These are phyloP conservation scores for Cochlearius cochlearius DNA, from an alignment of 2,113 vertebrate species.

Conservation along the genomic window DNA sequence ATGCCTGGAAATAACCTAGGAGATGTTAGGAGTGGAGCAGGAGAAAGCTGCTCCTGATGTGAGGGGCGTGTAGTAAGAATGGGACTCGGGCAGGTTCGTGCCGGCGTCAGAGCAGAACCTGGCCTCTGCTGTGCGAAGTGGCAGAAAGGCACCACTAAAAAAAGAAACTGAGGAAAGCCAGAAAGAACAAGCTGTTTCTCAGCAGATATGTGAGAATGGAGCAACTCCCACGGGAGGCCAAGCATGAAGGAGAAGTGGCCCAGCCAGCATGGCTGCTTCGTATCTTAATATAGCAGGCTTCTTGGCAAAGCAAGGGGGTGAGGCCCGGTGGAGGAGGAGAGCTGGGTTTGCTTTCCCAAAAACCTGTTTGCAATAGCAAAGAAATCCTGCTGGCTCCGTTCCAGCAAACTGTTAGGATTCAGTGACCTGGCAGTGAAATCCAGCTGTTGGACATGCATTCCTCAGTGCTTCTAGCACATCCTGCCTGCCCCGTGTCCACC, in stretches of 20 bases:
- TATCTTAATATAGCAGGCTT: slow-evolving; percentile 33
- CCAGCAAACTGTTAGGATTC: not conserved
- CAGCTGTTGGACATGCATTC: not conserved
- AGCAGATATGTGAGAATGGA: slow-evolving; percentile 17
- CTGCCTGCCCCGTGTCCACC: not conserved
- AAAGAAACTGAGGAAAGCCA: slow-evolving; percentile 41
- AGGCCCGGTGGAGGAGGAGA: not conserved
- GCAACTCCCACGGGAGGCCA: slow-evolving; percentile 37
- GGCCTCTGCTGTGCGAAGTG: not conserved
- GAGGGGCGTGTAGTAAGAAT: not conserved
- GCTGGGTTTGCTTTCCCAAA: not conserved
- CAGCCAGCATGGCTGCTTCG: not conserved
- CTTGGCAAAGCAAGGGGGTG: not conserved
- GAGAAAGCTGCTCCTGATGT: not conserved
- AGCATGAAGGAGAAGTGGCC: not conserved
- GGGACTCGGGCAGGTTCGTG: not conserved
- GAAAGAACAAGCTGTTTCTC: slow-evolving; percentile 40
- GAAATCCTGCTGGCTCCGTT: not conserved
- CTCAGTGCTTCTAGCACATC: not conserved
- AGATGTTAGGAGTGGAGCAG: not conserved
- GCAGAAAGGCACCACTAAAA: slow-evolving; percentile 5
- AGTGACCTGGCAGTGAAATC: not conserved
- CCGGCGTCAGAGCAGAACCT: not conserved
- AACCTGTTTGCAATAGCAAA: not conserved
- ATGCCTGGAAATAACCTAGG: not conserved